Conservation (phyloP, 1,140 invertebrate species). For the Drosophila navojoa region DNA sequence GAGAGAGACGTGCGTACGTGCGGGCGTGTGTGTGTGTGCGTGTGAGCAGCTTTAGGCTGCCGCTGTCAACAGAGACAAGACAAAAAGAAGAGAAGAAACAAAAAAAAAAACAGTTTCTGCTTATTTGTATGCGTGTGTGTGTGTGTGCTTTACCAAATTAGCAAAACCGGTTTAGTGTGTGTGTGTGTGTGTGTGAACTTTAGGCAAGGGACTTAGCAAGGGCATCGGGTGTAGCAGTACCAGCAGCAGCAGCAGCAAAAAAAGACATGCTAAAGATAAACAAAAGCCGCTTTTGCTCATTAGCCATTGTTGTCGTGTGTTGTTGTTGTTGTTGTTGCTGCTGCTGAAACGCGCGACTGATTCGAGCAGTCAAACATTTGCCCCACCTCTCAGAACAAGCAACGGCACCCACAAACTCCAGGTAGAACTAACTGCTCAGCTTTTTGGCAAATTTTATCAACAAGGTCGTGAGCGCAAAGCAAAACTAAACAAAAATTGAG, state of each 20-base stretch:
- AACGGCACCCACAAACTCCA: too few species aligned
- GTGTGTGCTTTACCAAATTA: slow-evolving; percentile 65
- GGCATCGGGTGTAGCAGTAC: slow-evolving; percentile 11
- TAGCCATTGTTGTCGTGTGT: slow-evolving; percentile 29
- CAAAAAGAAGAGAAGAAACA: too few species aligned
- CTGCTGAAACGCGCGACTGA: slow-evolving; percentile 14
- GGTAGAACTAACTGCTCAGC: too few species aligned
- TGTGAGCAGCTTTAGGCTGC: neutral
- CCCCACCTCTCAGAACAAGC: slow-evolving; percentile 22
- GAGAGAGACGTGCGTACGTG: neutral
- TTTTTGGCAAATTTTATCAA: slow-evolving; percentile 14
- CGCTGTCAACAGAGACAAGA: too few species aligned
- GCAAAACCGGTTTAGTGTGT: slow-evolving; percentile 67
- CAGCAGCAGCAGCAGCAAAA: neutral
- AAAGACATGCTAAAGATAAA: slow-evolving; percentile 58
- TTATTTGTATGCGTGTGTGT: neutral
- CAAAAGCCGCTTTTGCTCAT: slow-evolving; percentile 70
- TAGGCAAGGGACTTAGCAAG: slow-evolving; percentile 8
- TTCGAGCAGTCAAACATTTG: slow-evolving; percentile 45
- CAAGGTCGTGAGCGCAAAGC: slow-evolving; percentile 11
- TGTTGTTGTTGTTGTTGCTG: slow-evolving; percentile 7
- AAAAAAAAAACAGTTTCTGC: neutral
- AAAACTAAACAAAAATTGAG: too few species aligned
- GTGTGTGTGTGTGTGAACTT: slow-evolving; percentile 14
- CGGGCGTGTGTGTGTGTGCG: neutral